These are phyloP conservation scores for Ictidomys tridecemlineatus DNA, from an alignment of 2,113 vertebrate species.

Conservation along the genomic window DNA sequence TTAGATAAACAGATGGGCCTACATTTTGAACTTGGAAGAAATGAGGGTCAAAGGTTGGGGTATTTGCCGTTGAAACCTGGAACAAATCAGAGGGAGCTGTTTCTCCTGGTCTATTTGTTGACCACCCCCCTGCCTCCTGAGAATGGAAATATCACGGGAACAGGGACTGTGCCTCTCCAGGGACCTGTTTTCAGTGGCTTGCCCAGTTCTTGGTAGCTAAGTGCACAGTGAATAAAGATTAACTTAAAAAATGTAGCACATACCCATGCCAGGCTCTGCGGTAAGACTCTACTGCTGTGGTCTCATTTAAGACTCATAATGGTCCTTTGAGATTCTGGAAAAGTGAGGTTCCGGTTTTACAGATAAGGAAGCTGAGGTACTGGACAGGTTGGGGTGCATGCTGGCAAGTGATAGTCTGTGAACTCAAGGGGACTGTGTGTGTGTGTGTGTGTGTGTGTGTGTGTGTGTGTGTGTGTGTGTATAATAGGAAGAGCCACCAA, in stretches of 20 bases:
- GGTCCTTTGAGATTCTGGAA: neutral
- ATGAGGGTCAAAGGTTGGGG: neutral
- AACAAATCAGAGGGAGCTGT: neutral
- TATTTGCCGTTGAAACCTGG: neutral
- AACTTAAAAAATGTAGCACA: neutral
- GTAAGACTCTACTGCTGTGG: neutral
- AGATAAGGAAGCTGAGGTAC: neutral
- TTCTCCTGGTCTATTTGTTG: neutral
- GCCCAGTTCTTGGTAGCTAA: neutral
- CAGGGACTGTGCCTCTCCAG: neutral
- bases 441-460: too few relatives aligned
- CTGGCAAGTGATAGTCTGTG: neutral
- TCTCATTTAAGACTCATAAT: neutral
- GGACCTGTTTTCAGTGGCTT: neutral
- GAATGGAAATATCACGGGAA: neutral
- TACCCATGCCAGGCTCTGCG: too few relatives aligned
- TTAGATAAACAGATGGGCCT: neutral
- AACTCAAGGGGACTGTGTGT: too few relatives aligned
- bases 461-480: too few relatives aligned
- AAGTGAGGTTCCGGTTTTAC: neutral
- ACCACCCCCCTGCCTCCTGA: neutral
- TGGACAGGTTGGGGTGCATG: too few relatives aligned
- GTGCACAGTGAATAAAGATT: neutral
- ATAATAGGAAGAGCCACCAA: neutral
- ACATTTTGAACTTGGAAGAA: neutral